phyloP scores from a whole-genome alignment of 1,140 invertebrate species.

The Hormaphis cornu region DNA sequence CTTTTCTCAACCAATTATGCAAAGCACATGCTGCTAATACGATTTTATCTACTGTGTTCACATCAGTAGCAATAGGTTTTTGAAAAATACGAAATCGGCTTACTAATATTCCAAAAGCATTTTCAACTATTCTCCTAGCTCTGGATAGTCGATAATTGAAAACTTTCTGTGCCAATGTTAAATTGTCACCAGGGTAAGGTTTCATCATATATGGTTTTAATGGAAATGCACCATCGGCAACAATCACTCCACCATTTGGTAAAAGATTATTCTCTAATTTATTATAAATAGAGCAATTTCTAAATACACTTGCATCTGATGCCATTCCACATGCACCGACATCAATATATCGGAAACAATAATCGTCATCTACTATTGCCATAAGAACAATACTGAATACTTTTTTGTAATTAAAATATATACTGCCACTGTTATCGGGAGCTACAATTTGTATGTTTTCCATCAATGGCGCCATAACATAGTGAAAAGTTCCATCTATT shows the following conservation, averaged over 20 bases:
- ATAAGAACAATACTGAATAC: slow-evolving; percentile 43
- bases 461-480: slow-evolving; percentile 44
- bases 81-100: slow-evolving; percentile 43
- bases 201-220: slow-evolving; percentile 32
- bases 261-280: slow-evolving; percentile 33
- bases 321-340: slow-evolving; percentile 39
- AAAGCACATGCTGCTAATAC: slow-evolving; percentile 37
- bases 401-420: slow-evolving; percentile 47
- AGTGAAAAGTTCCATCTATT: slow-evolving; percentile 45
- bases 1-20: slow-evolving; percentile 37
- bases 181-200: slow-evolving; percentile 6
- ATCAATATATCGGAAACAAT: slow-evolving; percentile 39
- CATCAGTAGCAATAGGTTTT: slow-evolving; percentile 39
- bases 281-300: slow-evolving; percentile 36
- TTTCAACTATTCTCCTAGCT: slow-evolving; percentile 41
- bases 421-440: slow-evolving; percentile 40
- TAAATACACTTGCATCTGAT: slow-evolving; percentile 40
- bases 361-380: slow-evolving; percentile 40
- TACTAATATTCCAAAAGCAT: slow-evolving; percentile 44
- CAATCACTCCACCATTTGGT: slow-evolving; percentile 15
- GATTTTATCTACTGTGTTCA: slow-evolving; percentile 35
- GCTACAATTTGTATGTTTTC: slow-evolving; percentile 43
- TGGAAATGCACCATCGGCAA: slow-evolving; percentile 33
- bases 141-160: slow-evolving; percentile 42
- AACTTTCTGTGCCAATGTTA: slow-evolving; percentile 38